Percentiles rank a stretch among this genome's conserved stretches.
phyloP scores from a whole-genome alignment of 2,888 invertebrate species.

The Brenthis daphne region DNA sequence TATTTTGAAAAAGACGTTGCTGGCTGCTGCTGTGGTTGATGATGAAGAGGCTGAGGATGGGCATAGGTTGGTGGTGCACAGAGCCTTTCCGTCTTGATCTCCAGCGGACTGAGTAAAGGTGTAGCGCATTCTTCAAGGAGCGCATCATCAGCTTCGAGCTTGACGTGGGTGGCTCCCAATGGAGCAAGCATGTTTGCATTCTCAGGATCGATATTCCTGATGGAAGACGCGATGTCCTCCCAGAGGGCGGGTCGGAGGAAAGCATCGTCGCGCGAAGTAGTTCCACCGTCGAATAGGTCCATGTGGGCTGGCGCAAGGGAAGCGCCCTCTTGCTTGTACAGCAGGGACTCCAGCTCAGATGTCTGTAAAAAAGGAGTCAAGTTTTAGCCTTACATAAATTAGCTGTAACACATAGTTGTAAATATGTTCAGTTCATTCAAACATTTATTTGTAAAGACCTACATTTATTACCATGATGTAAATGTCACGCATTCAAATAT shows the following conservation, averaged over 20 bases:
- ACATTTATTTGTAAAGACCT: slow-evolving; percentile 1
- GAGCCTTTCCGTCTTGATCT: slow-evolving; percentile 90
- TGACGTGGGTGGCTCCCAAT: slow-evolving; percentile 86
- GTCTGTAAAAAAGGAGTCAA: slow-evolving; percentile 75
- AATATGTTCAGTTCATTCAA: slow-evolving; percentile 18
- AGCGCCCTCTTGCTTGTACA: slow-evolving; percentile 89
- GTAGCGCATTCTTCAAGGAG: slow-evolving; percentile 84
- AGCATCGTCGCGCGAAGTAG: slow-evolving; percentile 88
- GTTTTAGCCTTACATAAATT: neutral
- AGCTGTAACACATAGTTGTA: too few relatives aligned
- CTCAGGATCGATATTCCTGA: slow-evolving; percentile 94
- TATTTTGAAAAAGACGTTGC: slow-evolving; percentile 70
- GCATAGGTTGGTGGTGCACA: slow-evolving; percentile 81
- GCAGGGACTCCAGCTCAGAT: slow-evolving; percentile 90
- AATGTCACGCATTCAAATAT: slow-evolving; percentile 16
- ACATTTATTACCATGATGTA: slow-evolving; percentile 13
- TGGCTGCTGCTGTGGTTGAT: slow-evolving; percentile 61
- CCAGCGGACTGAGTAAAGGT: slow-evolving; percentile 88
- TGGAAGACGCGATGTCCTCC: slow-evolving; percentile 96
- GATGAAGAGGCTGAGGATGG: slow-evolving; percentile 51
- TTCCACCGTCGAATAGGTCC: slow-evolving; percentile 79
- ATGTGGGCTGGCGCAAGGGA: slow-evolving; percentile 83
- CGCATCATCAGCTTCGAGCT: slow-evolving; percentile 87
- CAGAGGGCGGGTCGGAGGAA: slow-evolving; percentile 93
- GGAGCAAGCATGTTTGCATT: slow-evolving; percentile 93